Evolutionary conservation across 2,113 vertebrate species (phyloP).

Genomic region (Paramisgurnus dabryanus): DNA sequence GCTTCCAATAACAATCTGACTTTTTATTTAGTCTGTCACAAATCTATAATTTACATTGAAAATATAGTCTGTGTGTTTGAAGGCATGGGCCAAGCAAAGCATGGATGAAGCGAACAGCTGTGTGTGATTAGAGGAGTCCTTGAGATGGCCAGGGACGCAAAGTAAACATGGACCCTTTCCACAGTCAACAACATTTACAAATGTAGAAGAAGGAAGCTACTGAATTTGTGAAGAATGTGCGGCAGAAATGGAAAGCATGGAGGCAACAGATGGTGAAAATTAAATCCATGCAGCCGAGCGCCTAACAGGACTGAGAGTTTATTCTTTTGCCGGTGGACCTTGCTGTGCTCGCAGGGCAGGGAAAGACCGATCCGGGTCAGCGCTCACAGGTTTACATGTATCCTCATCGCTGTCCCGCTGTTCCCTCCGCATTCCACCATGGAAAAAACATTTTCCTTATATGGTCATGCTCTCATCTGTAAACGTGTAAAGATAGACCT

Average conservation of each 20-base stretch:
- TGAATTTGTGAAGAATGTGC: constrained; percentile 96
- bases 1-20: constrained; percentile 85
- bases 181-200: constrained; percentile 98
- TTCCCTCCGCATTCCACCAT: constrained; percentile 54
- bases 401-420: constrained; percentile 51
- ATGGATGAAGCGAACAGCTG: constrained; percentile 87
- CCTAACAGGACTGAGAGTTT: constrained; percentile 68
- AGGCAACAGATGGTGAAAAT: constrained; percentile 92
- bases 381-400: constrained; percentile 64
- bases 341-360: constrained; percentile 53
- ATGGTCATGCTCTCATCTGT: background rate
- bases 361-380: constrained; percentile 70
- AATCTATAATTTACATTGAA: constrained; percentile 88
- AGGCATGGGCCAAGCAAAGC: constrained; percentile 85
- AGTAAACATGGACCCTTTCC: constrained; percentile 98
- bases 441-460: constrained; percentile 40
- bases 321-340: constrained; percentile 70
- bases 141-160: constrained; percentile 87
- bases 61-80: constrained; percentile 83
- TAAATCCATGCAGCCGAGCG: constrained; percentile 80
- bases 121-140: constrained; percentile 88
- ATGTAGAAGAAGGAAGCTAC: constrained; percentile 97
- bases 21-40: constrained; percentile 86
- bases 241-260: constrained; percentile 84
- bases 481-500: no score